Percentiles rank a stretch among this genome's conserved stretches.
These are phyloP conservation scores for Rhamphomyia laevipes DNA, from an alignment of 2,888 invertebrate species.

Conservation along the genomic window DNA sequence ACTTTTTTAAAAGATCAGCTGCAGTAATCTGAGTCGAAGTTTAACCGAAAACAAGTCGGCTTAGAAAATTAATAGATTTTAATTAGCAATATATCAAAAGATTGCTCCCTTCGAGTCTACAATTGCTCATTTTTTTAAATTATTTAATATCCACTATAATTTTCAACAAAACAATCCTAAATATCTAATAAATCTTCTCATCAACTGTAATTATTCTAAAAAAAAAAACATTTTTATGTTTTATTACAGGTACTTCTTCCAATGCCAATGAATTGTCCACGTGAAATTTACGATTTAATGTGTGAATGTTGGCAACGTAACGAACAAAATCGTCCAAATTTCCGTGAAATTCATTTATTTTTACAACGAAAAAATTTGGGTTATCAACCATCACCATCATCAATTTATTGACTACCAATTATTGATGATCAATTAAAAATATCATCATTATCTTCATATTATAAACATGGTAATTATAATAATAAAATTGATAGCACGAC, in stretches of 20 bases:
- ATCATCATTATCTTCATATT: not conserved
- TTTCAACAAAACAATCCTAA: too few relatives aligned
- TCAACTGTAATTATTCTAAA: too few relatives aligned
- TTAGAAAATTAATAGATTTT: too few relatives aligned
- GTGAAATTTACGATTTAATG: conserved; percentile 78
- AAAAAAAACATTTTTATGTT: conserved; percentile 3
- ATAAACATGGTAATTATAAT: not conserved
- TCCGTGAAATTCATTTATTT: conserved; percentile 76
- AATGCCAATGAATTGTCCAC: conserved; percentile 65
- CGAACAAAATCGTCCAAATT: conserved; percentile 63
- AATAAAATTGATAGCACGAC: not conserved
- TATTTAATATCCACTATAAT: too few relatives aligned
- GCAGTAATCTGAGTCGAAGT: too few relatives aligned
- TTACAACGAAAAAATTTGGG: conserved; percentile 64
- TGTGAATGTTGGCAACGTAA: conserved; percentile 77
- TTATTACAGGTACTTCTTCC: conserved; percentile 44
- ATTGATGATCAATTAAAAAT: not conserved
- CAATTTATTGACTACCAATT: not conserved
- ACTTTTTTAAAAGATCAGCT: too few relatives aligned
- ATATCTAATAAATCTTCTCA: too few relatives aligned
- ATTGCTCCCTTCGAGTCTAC: too few relatives aligned
- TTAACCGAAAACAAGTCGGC: too few relatives aligned
- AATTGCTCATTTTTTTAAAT: too few relatives aligned
- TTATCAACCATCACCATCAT: conserved; percentile 29
- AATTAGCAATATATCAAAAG: too few relatives aligned